Base-by-base conservation (phyloP, 2,797 vertebrate genomes). In the Rhinogobio ventralis region DNA sequence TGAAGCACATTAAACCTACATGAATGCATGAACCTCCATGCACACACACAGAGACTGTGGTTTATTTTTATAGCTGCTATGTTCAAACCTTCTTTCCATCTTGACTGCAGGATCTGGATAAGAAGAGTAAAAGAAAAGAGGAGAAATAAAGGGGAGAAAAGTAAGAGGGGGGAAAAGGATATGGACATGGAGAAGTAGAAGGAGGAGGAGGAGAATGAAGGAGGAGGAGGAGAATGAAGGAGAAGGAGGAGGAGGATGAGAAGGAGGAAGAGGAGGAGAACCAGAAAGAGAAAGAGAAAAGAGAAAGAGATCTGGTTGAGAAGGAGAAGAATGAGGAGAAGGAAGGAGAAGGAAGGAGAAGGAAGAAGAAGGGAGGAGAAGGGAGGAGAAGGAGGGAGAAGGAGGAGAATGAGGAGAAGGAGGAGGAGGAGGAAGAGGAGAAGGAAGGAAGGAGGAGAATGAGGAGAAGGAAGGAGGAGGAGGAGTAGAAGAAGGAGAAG, bases 1-100 rank as follows among this genome's bases (percentile, higher is more conserved):
- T 42, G 51, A 45, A 71, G 67, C n/a, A 71, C 67, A n/a, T 78
- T 49, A 79, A 79, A 79, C 60, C 53, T 45, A 4, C 2, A 57
- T 53, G 15, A 42, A 81, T 67, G 51, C 33, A 23, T 62, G 25
- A 62, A 28, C 64, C 30, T 67, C 19, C 30, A 36, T 36, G 30
- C 20, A 28, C 60, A 62, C 57, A 60, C n/a, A 28, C 5, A 62
- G 5, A 25, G 11, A 66, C 17, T 66, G 28, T 25, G 10, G 0
- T 60, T 60, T 60, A 11, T 33, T 36, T 33, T 42, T 36, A 9
- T 51, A 23, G 45, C 28, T 67, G 20, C 19, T n/a, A 51, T n/a
- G 4, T 33, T 20, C 10, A 79, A 79, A 66, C 25, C 28, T 67
- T 51, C 28, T 9, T 25, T 78, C 1, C 33, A 76, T 39, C 33